A percentile compares a stretch with the other conserved stretches of the same genome.
These are phyloP conservation scores for Philopedon plagiatum DNA, from an alignment of 2,888 invertebrate genomes.

Conservation along the genomic window DNA sequence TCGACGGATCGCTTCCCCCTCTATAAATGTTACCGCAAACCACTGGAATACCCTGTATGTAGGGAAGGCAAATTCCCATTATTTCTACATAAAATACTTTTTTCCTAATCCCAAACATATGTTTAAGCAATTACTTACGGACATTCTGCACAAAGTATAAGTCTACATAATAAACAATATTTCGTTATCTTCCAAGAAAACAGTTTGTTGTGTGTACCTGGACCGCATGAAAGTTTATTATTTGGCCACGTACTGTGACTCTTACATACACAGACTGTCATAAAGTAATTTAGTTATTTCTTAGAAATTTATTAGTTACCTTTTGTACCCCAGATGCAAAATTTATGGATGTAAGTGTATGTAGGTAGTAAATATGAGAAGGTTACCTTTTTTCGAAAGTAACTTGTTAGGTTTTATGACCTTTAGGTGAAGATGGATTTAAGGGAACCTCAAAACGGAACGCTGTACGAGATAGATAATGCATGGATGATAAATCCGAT, in stretches of 20 bases:
- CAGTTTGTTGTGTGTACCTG: conserved; percentile 48
- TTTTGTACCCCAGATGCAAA: neutral
- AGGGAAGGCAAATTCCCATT: no score
- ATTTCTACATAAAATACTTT: conserved; percentile 8
- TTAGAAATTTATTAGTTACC: conserved; percentile 13
- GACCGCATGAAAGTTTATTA: conserved; percentile 52
- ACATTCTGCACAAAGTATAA: neutral
- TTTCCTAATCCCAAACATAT: conserved; percentile 18
- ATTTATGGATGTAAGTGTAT: no score
- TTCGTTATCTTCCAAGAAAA: conserved; percentile 19
- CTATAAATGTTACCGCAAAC: no score
- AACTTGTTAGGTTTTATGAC: no score
- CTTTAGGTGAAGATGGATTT: no score
- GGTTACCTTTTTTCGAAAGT: no score
- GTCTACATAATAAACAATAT: conserved; percentile 26
- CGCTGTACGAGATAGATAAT: no score
- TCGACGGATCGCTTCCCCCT: no score
- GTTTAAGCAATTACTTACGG: conserved; percentile 12
- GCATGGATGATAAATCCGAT: no score
- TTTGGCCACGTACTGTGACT: conserved; percentile 53
- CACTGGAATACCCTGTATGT: no score
- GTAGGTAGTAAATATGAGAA: no score
- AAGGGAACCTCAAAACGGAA: no score
- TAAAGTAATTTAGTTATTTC: conserved; percentile 50
- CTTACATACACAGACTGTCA: conserved; percentile 52